A percentile compares a stretch with the other conserved stretches of the same genome.
These are phyloP conservation scores for Lepas anatifera DNA, from an alignment of 2,888 invertebrate species.

Conservation along the genomic window DNA sequence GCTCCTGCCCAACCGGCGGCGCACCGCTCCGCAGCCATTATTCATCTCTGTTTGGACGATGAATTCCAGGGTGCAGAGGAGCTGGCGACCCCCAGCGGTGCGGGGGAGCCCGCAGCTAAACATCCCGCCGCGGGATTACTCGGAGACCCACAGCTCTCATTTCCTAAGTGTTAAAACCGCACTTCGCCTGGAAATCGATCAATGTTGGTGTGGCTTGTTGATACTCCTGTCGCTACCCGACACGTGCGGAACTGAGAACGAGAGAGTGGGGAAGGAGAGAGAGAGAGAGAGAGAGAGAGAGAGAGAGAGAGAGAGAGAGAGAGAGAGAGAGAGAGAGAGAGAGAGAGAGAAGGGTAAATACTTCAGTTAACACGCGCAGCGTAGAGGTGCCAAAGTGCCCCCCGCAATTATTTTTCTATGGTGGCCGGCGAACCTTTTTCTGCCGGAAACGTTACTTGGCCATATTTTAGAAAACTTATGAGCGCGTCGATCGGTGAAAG, in stretches of 20 bases:
- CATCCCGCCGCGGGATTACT: background rate
- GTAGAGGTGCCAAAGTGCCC: too few relatives aligned
- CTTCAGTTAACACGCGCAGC: too few relatives aligned
- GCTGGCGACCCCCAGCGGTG: background rate
- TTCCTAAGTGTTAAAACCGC: slow-evolving; percentile 12
- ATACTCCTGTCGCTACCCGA: background rate
- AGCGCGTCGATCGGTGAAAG: too few relatives aligned
- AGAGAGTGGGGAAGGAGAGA: too few relatives aligned
- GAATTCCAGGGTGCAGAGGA: background rate
- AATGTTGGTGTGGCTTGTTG: slow-evolving; percentile 8
- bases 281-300: too few relatives aligned
- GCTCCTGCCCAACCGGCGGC: background rate
- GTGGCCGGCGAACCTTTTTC: too few relatives aligned
- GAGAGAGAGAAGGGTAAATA: too few relatives aligned
- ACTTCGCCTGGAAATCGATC: background rate
- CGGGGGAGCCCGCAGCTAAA: background rate
- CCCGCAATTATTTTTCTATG: too few relatives aligned
- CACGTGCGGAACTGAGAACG: background rate
- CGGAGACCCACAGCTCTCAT: background rate
- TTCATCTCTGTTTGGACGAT: background rate
- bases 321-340: too few relatives aligned
- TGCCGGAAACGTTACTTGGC: too few relatives aligned
- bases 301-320: too few relatives aligned
- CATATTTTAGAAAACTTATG: too few relatives aligned
- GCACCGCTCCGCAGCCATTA: background rate